Conservation (phyloP, 2,113 vertebrate species). For the Perognathus longimembris region DNA sequence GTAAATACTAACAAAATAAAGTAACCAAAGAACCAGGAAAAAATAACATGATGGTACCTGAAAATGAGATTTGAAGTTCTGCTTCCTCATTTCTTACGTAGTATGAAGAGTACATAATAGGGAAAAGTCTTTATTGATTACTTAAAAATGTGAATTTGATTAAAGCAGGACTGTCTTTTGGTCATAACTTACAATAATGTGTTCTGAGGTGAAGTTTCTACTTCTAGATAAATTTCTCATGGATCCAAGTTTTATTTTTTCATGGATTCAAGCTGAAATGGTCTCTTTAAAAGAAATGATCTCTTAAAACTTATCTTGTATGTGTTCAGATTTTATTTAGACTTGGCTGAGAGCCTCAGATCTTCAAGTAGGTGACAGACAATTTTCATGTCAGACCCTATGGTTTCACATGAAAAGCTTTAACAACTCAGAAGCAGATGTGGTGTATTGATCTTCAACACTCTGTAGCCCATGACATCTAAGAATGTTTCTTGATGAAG, state of each 20-base stretch:
- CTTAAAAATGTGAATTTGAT: background rate
- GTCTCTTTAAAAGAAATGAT: background rate
- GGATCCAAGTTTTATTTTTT: background rate
- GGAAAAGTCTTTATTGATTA: background rate
- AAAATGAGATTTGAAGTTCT: conserved; percentile 9
- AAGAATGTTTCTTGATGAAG: background rate
- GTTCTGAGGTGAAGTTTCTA: no score
- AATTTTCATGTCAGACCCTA: background rate
- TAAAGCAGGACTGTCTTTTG: no score
- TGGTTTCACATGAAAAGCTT: background rate
- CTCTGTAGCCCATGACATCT: background rate
- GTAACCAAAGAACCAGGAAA: background rate
- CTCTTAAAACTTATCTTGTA: background rate
- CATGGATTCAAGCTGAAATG: background rate
- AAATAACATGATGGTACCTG: background rate
- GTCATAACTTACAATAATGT: no score
- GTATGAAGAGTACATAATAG: background rate
- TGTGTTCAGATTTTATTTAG: conserved; percentile 19
- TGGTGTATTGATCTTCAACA: background rate
- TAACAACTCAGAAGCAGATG: conserved; percentile 22
- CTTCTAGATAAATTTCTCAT: conserved; percentile 3
- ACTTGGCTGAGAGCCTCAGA: conserved; percentile 41
- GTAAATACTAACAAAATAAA: background rate
- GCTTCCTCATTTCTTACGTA: background rate
- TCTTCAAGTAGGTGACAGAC: conserved; percentile 8